Evolutionary conservation across 2,113 vertebrate species (phyloP).

Genomic region (Columba livia): DNA sequence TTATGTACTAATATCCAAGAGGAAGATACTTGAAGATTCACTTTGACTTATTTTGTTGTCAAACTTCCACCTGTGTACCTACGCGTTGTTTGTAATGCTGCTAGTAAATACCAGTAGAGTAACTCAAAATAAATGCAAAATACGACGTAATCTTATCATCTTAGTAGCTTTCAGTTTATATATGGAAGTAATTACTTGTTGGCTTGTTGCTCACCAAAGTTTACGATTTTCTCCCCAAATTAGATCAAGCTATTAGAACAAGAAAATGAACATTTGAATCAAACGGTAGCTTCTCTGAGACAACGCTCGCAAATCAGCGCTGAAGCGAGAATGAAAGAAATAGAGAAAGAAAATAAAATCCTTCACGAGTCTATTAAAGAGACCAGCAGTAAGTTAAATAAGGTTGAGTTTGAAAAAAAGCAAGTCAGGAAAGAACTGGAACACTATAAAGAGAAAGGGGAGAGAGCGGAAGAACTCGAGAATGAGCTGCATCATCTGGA

Average conservation of each 20-base stretch:
- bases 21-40: background rate
- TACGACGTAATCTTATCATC: background rate
- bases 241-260: slow-evolving; percentile 94
- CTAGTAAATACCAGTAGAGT: background rate
- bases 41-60: background rate
- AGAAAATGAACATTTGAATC: slow-evolving; percentile 92
- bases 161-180: background rate
- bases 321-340: slow-evolving; percentile 93
- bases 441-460: slow-evolving; percentile 90
- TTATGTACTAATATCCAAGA: background rate
- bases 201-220: background rate
- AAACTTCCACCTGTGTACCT: background rate
- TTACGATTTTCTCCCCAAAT: slow-evolving; percentile 2
- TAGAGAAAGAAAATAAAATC: slow-evolving; percentile 95
- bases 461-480: slow-evolving; percentile 91
- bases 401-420: slow-evolving; percentile 93
- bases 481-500: slow-evolving; percentile 84
- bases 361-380: slow-evolving; percentile 97
- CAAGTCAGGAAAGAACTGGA: slow-evolving; percentile 92
- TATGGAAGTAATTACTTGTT: background rate
- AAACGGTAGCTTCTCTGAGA: slow-evolving; percentile 88
- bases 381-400: slow-evolving; percentile 91
- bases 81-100: background rate
- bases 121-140: background rate
- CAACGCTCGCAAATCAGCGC: slow-evolving; percentile 93